A percentile compares a stretch with the other conserved stretches of the same genome.
Evolutionary conservation across 2,797 vertebrate species (phyloP).

Genomic region (Dipus sagitta): DNA sequence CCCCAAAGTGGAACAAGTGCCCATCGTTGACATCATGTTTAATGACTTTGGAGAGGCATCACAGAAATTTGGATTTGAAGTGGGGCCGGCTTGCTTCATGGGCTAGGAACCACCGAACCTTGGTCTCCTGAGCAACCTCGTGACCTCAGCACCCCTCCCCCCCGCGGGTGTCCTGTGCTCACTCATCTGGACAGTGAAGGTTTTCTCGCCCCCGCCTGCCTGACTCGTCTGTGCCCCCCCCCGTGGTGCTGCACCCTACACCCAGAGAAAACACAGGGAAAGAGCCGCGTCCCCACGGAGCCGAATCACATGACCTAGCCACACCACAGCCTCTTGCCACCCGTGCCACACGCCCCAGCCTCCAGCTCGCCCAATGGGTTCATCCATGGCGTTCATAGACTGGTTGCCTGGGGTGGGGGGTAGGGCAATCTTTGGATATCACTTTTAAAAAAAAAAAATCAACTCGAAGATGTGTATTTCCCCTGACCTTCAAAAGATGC

Average conservation of each 20-base stretch:
- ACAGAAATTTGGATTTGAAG: conserved; percentile 99
- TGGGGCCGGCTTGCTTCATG: conserved; percentile 99
- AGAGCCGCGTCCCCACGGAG: conserved; percentile 64
- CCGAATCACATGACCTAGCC: conserved; percentile 89
- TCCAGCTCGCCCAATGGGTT: neutral
- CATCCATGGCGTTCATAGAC: neutral
- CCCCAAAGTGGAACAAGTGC: conserved; percentile 97
- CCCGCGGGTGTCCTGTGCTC: conserved; percentile 93
- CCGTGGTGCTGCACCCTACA: conserved; percentile 12
- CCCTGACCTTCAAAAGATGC: conserved; percentile 66
- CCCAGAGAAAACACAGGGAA: conserved; percentile 57
- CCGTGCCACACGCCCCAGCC: neutral
- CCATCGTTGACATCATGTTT: conserved; percentile 99
- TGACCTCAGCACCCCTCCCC: conserved; percentile 94
- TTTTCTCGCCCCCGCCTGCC: conserved; percentile 68
- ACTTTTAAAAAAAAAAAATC: neutral
- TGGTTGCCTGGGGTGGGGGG: neutral
- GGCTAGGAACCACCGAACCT: conserved; percentile 93
- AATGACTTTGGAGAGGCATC: conserved; percentile 97
- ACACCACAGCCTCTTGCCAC: conserved; percentile 56
- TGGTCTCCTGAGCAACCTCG: conserved; percentile 93
- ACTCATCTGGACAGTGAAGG: conserved; percentile 93
- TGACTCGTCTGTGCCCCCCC: conserved; percentile 66
- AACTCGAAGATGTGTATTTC: conserved; percentile 81
- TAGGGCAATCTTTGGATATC: neutral